These are phyloP conservation scores for Lepidocyrtoides sp. DNA, from an alignment of 2,888 invertebrate species.

Conservation along the genomic window DNA sequence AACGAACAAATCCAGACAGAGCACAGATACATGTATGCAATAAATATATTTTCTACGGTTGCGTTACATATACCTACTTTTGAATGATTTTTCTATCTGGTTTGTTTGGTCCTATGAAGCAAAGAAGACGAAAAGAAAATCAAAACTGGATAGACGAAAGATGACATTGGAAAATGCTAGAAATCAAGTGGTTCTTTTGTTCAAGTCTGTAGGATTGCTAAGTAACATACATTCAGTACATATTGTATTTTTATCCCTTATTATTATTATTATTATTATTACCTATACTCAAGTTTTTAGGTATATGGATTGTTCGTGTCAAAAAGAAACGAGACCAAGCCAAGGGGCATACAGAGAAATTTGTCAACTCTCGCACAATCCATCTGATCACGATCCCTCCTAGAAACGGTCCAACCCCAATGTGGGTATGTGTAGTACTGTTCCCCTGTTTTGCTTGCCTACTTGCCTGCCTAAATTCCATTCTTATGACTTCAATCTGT, in stretches of 20 bases:
- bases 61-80: not conserved
- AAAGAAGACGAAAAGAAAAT: constrained; percentile 26
- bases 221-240: not conserved
- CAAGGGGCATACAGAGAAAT: constrained; percentile 55
- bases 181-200: constrained; percentile 31
- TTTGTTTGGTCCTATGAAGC: not conserved
- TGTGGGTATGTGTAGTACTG: not conserved
- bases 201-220: no score
- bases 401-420: no score
- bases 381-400: constrained; percentile 59
- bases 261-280: no score
- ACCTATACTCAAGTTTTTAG: no score
- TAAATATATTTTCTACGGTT: no score
- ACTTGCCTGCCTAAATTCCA: constrained; percentile 33
- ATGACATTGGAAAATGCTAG: constrained; percentile 31
- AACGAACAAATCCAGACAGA: not conserved
- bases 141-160: constrained; percentile 27
- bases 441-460: not conserved
- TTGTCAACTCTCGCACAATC: constrained; percentile 67
- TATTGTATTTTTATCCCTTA: no score
- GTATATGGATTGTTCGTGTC: no score
- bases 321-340: constrained; percentile 33
- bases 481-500: constrained; percentile 73
- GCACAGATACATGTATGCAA: no score
- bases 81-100: not conserved